A percentile compares a stretch with the other conserved stretches of the same genome.
Conservation (phyloP, 2,113 vertebrate species). For the Corydoras sp. region DNA sequence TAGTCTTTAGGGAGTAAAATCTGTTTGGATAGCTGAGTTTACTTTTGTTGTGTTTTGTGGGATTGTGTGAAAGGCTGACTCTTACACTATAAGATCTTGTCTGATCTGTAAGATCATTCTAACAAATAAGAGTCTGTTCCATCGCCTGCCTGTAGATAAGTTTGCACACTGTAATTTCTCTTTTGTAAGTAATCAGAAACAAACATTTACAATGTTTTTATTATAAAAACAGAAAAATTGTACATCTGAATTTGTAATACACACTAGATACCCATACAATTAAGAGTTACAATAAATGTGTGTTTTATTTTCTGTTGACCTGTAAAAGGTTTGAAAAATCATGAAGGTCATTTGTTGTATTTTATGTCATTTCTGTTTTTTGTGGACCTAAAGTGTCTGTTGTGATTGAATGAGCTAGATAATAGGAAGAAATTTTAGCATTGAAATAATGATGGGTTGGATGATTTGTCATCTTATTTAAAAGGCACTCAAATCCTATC, state of each 20-base stretch:
- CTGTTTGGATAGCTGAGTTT: conserved; percentile 82
- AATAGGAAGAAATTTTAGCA: no score
- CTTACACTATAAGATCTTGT: conserved; percentile 76
- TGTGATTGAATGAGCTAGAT: no score
- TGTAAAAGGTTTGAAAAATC: no score
- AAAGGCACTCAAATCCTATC: background rate
- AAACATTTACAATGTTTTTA: background rate
- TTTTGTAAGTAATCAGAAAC: conserved; percentile 72
- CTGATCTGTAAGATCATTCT: no score
- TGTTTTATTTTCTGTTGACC: background rate
- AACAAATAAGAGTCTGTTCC: conserved; percentile 82
- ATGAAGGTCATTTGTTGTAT: no score
- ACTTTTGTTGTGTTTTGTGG: conserved; percentile 62
- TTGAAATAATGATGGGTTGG: no score
- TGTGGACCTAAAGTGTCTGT: no score
- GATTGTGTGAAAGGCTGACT: conserved; percentile 60
- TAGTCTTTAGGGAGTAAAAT: conserved; percentile 75
- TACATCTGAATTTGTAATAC: background rate
- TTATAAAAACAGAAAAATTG: background rate
- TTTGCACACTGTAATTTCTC: conserved; percentile 96
- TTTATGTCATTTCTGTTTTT: no score
- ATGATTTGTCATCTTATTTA: no score
- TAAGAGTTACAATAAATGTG: background rate
- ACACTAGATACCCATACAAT: background rate
- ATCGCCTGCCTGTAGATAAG: conserved; percentile 89